These are phyloP conservation scores for Netta rufina DNA, from an alignment of 2,797 vertebrate genomes.

Conservation along the genomic window DNA sequence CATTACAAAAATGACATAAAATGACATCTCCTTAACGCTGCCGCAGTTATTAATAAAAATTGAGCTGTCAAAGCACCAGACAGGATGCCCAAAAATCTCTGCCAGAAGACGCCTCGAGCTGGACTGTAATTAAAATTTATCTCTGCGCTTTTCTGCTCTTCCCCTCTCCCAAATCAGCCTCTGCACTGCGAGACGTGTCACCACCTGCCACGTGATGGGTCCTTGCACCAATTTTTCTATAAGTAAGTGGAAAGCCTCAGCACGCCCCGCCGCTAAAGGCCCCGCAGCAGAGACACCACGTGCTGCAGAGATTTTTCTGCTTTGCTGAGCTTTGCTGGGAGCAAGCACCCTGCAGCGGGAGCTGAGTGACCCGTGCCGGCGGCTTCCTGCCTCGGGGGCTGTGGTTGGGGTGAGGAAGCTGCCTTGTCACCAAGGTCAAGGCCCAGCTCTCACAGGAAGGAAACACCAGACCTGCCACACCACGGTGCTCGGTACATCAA, in stretches of 20 bases:
- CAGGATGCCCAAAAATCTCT: neutral
- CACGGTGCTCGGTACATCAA: neutral
- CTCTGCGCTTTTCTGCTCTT: neutral
- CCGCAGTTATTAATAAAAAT: neutral
- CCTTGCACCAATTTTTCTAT: neutral
- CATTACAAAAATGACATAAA: neutral
- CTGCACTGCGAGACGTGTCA: neutral
- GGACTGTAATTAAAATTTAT: neutral
- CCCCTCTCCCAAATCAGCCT: neutral
- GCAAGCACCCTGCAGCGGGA: neutral
- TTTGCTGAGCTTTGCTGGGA: accelerated
- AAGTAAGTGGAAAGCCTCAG: neutral
- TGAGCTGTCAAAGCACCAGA: neutral
- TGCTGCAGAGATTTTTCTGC: neutral
- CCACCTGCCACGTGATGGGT: neutral
- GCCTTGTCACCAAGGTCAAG: neutral
- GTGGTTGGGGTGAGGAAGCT: neutral
- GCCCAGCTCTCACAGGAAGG: neutral
- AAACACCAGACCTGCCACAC: neutral
- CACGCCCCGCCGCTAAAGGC: neutral
- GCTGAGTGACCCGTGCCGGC: accelerated
- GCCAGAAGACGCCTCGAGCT: neutral
- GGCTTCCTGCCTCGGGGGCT: neutral
- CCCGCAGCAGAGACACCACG: neutral
- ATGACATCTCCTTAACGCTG: accelerated